These are phyloP conservation scores for Bombus terrestris DNA, from an alignment of 1,140 invertebrate species.

Conservation along the genomic window DNA sequence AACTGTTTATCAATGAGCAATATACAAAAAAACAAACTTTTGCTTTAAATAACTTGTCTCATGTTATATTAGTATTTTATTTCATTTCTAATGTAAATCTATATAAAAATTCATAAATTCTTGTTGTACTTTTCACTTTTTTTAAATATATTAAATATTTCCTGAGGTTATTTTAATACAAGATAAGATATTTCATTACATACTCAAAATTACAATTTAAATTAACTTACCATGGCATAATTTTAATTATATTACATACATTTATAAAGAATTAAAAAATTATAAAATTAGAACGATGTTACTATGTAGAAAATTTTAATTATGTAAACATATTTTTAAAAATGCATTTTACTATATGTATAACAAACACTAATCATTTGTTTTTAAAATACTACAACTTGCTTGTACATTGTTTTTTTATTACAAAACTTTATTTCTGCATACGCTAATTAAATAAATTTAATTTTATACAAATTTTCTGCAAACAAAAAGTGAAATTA, in stretches of 20 bases:
- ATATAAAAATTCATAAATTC: conserved; percentile 2
- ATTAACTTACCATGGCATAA: conserved; percentile 71
- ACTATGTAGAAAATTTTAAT: conserved; percentile 19
- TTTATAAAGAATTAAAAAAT: conserved; percentile 16
- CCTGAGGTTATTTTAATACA: conserved; percentile 19
- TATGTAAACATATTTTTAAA: conserved; percentile 32
- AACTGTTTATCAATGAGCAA: conserved; percentile 57
- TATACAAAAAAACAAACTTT: conserved; percentile 34
- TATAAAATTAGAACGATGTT: conserved; percentile 29
- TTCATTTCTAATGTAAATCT: background rate
- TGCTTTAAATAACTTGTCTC: conserved; percentile 9
- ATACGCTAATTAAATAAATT: background rate
- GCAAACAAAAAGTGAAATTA: background rate
- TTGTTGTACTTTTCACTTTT: background rate
- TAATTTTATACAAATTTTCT: background rate
- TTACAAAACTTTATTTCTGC: background rate
- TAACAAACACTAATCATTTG: conserved; percentile 37
- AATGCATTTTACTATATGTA: background rate
- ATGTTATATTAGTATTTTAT: conserved; percentile 2
- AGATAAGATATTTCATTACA: conserved; percentile 8
- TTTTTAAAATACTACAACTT: conserved; percentile 17
- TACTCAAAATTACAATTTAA: background rate
- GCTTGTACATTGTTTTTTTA: background rate
- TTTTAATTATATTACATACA: conserved; percentile 28
- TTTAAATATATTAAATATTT: background rate